Percentiles rank a stretch among this genome's conserved stretches.
These are phyloP conservation scores for Macroramphosus scolopax DNA, from an alignment of 2,797 vertebrate genomes.

Conservation along the genomic window DNA sequence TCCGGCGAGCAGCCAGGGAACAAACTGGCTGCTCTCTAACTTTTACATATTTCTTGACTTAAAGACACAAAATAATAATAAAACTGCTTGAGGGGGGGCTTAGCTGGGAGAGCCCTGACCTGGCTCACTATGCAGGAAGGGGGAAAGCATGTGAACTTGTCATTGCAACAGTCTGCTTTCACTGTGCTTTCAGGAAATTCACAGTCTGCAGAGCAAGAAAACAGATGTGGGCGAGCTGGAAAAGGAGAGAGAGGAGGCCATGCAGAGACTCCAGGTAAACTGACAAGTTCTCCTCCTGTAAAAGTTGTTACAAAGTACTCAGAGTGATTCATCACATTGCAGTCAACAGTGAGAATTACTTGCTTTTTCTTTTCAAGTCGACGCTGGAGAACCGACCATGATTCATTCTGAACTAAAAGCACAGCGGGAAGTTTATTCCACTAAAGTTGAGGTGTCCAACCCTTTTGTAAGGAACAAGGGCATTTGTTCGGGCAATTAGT, in stretches of 20 bases:
- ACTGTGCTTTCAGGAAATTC: conserved; percentile 85
- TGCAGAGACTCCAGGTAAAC: conserved; percentile 87
- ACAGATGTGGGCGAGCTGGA: conserved; percentile 76
- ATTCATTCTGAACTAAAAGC: background rate
- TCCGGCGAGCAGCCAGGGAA: too few relatives aligned
- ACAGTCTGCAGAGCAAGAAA: conserved; percentile 85
- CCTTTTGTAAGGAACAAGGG: too few relatives aligned
- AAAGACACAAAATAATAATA: too few relatives aligned
- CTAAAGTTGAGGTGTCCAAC: too few relatives aligned
- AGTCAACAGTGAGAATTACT: background rate
- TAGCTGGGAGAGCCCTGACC: too few relatives aligned
- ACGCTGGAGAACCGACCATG: background rate
- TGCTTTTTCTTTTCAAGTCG: too few relatives aligned
- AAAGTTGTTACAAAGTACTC: conserved; percentile 1
- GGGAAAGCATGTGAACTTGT: background rate
- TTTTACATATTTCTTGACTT: too few relatives aligned
- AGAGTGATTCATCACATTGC: background rate
- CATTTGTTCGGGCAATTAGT: too few relatives aligned
- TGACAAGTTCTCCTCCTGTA: background rate
- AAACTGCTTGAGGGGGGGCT: too few relatives aligned
- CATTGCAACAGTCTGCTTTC: conserved; percentile 20
- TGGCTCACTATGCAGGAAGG: background rate
- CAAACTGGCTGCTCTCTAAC: too few relatives aligned
- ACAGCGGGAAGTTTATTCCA: background rate
- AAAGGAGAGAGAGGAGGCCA: conserved; percentile 81